Percentiles rank a stretch among this genome's conserved stretches.
phyloP scores from a whole-genome alignment of 2,113 vertebrate species.

The Lethenteron reissneri region DNA sequence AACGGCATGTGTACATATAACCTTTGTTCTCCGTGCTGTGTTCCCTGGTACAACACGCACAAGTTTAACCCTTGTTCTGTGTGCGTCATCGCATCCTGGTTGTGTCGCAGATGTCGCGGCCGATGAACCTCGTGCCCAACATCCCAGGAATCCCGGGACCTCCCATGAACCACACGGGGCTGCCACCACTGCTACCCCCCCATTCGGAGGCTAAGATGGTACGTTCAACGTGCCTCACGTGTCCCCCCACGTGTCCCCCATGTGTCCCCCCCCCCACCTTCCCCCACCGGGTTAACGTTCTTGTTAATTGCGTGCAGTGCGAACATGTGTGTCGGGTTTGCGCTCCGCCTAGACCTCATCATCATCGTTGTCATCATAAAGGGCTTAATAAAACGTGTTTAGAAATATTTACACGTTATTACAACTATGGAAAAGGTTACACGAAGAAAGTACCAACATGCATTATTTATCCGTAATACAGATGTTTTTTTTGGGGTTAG shows the following conservation, averaged over 20 bases:
- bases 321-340: too few species aligned
- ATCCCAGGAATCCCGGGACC: conserved; percentile 94
- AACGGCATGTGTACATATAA: conserved; percentile 16
- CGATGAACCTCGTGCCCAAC: conserved; percentile 96
- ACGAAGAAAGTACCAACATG: too few species aligned
- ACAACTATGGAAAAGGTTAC: too few species aligned
- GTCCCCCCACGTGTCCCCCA: neutral
- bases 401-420: too few species aligned
- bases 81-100: too few species aligned
- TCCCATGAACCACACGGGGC: conserved; percentile 50
- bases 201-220: conserved; percentile 98
- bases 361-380: too few species aligned
- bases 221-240: conserved; percentile 18
- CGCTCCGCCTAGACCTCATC: too few species aligned
- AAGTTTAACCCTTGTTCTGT: too few species aligned
- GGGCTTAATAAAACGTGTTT: too few species aligned
- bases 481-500: too few species aligned
- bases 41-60: conserved; percentile 51
- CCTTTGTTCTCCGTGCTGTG: conserved; percentile 23
- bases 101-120: conserved; percentile 23
- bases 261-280: neutral
- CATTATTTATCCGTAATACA: too few species aligned
- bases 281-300: neutral
- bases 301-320: too few species aligned
- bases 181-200: conserved; percentile 67